Evolutionary conservation across 2,888 invertebrate genomes (phyloP), one percentile per base, ranked within the genome.

Genomic region (Leptarthrus brevirostris): DNA sequence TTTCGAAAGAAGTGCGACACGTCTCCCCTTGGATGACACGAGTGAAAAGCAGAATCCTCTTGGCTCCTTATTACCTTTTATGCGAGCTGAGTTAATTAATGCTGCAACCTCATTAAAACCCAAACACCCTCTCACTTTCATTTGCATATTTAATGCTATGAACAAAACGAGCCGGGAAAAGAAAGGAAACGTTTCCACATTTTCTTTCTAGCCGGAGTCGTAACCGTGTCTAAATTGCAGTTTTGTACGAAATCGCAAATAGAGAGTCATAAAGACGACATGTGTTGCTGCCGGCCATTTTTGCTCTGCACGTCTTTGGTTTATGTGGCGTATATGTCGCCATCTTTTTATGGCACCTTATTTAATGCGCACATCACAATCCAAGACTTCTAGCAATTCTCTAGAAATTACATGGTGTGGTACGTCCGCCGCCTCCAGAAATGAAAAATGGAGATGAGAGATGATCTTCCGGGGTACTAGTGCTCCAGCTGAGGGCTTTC

Each of bases 241-340:
- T 64, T 64, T 36, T 22, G 64, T 47, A 26, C 22, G 47, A 26
- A 36, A 64, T 24, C 44, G 64, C 64, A 44, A 47, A 47, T 47
- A 64, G 64, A n/a, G n/a, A 64, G 64, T 24, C 64, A 64, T 64
- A 64, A 64, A 64, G 64, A 24, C 64, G 64, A 64, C 64, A 64
- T 64, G 64, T 64, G 64, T 64, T 47, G 64, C 64, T 47, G 64
- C 64, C 64, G 47, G 64, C 64, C 64, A 64, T 64, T 64, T 64
- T 64, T 64, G 12, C 47, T 16, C 64, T 47, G 5, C 40, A 18
- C 58, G 20, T 36, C 22, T 53, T 22, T 18, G n/a, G 40, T 36
- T 34, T 20, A 58, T 58, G 36, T 36, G 40, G 58, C 40, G 64
- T 24, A 44, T n/a, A 26, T 47, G 64, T 64, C 64, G 64, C 64